A percentile compares a stretch with the other conserved stretches of the same genome.
These are phyloP conservation scores for Meandrusa payeni DNA, from an alignment of 2,888 invertebrate genomes.

Conservation along the genomic window DNA sequence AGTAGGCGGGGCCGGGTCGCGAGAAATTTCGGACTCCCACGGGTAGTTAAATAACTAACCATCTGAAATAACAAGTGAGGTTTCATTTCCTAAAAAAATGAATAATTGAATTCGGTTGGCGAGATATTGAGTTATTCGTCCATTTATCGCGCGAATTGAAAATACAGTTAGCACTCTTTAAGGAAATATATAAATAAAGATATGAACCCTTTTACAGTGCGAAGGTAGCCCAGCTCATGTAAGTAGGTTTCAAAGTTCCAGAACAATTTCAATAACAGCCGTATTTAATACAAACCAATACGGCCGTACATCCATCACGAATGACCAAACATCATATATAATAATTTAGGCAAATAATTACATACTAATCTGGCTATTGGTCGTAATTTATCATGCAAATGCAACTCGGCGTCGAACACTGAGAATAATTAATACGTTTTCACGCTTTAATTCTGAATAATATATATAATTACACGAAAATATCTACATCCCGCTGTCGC, in stretches of 20 bases:
- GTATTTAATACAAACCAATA: background rate
- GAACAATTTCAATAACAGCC: slow-evolving; percentile 2
- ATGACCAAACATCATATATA: slow-evolving; percentile 8
- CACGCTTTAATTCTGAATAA: slow-evolving; percentile 11
- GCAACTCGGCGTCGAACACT: slow-evolving; percentile 14
- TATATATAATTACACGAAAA: slow-evolving; percentile 6
- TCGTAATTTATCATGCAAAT: slow-evolving; percentile 22
- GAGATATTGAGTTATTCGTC: too few relatives aligned
- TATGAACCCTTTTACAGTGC: too few relatives aligned
- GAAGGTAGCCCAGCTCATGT: too few relatives aligned
- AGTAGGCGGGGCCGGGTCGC: background rate
- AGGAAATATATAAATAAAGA: too few relatives aligned
- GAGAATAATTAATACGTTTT: slow-evolving; percentile 22
- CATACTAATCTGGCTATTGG: slow-evolving; percentile 17
- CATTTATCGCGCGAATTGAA: too few relatives aligned
- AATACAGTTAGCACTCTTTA: too few relatives aligned
- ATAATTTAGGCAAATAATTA: slow-evolving; percentile 17
- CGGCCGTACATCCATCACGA: background rate
- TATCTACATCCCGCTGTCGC: background rate
- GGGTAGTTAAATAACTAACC: slow-evolving; percentile 11
- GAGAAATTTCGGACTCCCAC: slow-evolving; percentile 4
- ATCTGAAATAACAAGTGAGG: slow-evolving; percentile 4
- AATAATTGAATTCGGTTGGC: too few relatives aligned
- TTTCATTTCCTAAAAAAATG: too few relatives aligned
- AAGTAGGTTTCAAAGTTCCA: too few relatives aligned